Conservation (phyloP, 2,113 vertebrate genomes). For the Tragelaphus imberbis region DNA sequence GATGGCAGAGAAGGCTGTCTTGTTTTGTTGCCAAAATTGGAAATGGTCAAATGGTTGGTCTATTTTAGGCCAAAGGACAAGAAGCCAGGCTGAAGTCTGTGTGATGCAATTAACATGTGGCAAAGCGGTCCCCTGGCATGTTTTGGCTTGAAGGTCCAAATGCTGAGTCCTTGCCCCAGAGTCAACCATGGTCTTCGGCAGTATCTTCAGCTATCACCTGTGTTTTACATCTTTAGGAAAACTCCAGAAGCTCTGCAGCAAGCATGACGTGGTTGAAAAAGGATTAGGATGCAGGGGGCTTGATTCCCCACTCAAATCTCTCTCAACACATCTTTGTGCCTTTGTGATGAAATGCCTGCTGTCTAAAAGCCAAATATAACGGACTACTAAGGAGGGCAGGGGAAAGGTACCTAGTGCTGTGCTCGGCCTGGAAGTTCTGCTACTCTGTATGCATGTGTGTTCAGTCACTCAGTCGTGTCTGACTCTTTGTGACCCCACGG, state of each 20-base stretch:
- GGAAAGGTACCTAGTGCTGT: background rate
- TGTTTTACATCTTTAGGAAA: background rate
- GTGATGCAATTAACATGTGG: background rate
- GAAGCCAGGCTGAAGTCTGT: background rate
- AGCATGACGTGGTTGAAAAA: background rate
- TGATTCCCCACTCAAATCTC: background rate
- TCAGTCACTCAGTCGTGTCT: background rate
- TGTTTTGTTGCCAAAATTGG: background rate
- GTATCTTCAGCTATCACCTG: background rate
- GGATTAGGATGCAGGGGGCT: background rate
- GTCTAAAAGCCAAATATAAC: background rate
- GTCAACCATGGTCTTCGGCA: background rate
- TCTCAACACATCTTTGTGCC: background rate
- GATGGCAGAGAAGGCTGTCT: background rate
- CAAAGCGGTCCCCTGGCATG: background rate
- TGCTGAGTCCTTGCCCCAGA: background rate
- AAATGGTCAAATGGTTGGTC: background rate
- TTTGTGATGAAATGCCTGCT: background rate
- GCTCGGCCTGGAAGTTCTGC: background rate
- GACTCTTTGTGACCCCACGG: background rate
- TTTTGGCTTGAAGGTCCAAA: background rate
- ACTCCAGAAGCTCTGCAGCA: background rate
- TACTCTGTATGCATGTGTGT: background rate
- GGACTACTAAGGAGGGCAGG: background rate
- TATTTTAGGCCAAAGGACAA: background rate